Evolutionary conservation across 2,888 invertebrate species (phyloP).

Genomic region (Balanococcus diminutus): DNA sequence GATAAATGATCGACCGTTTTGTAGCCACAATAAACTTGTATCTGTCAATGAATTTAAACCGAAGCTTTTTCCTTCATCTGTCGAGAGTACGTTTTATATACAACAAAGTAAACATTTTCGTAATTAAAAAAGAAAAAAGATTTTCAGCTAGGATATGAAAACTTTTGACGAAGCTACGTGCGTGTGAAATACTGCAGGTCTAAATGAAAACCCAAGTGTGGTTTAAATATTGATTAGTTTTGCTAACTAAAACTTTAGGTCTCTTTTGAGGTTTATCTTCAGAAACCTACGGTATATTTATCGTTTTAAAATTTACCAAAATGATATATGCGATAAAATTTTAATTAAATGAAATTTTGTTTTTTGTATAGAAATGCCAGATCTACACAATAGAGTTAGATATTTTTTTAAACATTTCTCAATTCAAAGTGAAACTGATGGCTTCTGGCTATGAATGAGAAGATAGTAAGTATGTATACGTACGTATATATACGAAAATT

Average conservation of each 20-base stretch:
- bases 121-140: conserved; percentile 2
- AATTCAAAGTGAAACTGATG: not conserved
- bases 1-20: conserved; percentile 18
- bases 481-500: not conserved
- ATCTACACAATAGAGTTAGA: not conserved
- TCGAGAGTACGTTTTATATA: not conserved
- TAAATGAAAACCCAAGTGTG: conserved; percentile 2
- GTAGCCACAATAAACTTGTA: not conserved
- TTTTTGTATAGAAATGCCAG: too few species aligned
- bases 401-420: not conserved
- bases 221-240: conserved; percentile 15
- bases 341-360: not conserved
- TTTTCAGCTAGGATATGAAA: not conserved
- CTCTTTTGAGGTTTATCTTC: not conserved
- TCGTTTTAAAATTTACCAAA: not conserved
- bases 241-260: not conserved
- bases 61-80: not conserved
- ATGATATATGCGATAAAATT: not conserved
- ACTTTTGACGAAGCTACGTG: not conserved
- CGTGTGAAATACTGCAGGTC: not conserved
- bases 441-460: not conserved
- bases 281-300: not conserved
- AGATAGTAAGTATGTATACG: not conserved
- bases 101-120: conserved; percentile 21
- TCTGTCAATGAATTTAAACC: conserved; percentile 14